Evolutionary conservation across 2,888 invertebrate species (phyloP).

Genomic region (Clanis bilineata): DNA sequence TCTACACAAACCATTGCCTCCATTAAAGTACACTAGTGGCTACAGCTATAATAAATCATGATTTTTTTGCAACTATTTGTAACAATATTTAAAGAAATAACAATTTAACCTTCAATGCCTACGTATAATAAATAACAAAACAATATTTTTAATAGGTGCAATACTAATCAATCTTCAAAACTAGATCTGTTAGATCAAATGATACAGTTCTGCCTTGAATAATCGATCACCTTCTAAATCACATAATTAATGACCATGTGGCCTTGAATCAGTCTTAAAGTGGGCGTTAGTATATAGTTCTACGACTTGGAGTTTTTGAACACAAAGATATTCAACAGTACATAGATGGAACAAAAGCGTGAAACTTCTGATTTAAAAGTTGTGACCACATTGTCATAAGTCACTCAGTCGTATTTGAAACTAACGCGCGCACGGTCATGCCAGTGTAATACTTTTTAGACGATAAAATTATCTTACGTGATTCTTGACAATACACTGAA

Average conservation of each 20-base stretch:
- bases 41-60: background rate
- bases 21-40: too few species aligned
- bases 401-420: too few species aligned
- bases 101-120: background rate
- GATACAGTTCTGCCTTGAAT: background rate
- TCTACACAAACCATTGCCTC: too few species aligned
- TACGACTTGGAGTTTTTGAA: background rate
- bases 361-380: too few species aligned
- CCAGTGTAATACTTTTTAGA: too few species aligned
- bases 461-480: too few species aligned
- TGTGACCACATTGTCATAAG: too few species aligned
- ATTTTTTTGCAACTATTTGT: background rate
- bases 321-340: too few species aligned
- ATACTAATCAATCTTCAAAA: background rate
- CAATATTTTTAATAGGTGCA: background rate
- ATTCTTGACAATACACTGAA: too few species aligned
- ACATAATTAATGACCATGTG: background rate
- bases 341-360: too few species aligned
- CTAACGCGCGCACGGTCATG: too few species aligned
- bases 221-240: conserved; percentile 3
- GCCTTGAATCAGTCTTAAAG: background rate
- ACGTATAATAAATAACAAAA: background rate
- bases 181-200: background rate
- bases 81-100: too few species aligned
- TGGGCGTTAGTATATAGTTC: background rate